These are phyloP conservation scores for Charadrius vociferus DNA, from an alignment of 2,113 vertebrate species.

Conservation along the genomic window DNA sequence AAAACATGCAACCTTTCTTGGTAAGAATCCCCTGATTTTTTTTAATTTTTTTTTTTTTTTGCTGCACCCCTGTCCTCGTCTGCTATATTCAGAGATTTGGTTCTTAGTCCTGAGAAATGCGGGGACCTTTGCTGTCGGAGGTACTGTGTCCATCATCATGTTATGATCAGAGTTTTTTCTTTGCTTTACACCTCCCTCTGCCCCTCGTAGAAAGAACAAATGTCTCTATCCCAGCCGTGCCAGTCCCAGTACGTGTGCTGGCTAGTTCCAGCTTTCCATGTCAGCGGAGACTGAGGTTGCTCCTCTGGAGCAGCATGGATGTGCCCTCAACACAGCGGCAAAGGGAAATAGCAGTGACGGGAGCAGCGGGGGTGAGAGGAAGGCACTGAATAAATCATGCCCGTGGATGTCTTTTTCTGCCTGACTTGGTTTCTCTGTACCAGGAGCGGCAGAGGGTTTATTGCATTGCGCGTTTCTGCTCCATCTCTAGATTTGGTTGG, in stretches of 20 bases:
- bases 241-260: background rate
- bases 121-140: background rate
- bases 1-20: background rate
- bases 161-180: background rate
- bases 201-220: background rate
- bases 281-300: fast-evolving
- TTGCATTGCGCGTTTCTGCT: background rate
- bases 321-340: background rate
- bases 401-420: background rate
- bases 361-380: background rate
- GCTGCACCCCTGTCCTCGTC: background rate
- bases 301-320: background rate
- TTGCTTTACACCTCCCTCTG: background rate
- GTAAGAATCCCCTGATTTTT: background rate
- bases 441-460: background rate
- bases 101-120: background rate
- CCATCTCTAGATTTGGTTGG: background rate
- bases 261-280: background rate
- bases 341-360: background rate
- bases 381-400: background rate
- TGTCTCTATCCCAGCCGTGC: background rate
- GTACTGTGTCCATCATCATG: background rate
- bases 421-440: background rate
- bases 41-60: background rate
- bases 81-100: background rate